Evolutionary conservation across 2,113 vertebrate genomes (phyloP), one percentile per base, ranked within the genome.

Genomic region (Puntigrus tetrazona): DNA sequence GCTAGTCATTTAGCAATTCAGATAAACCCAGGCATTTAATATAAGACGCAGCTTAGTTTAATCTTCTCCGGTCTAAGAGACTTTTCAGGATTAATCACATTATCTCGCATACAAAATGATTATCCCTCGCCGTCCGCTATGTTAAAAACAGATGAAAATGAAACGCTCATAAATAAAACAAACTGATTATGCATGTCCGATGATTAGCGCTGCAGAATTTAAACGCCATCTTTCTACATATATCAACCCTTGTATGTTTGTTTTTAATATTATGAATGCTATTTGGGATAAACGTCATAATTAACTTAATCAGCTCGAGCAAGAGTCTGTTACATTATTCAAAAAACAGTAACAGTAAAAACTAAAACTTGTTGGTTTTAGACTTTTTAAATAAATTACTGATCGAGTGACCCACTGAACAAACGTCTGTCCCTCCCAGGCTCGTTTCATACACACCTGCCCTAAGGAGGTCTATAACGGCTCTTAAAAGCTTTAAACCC

Each of bases 11-110:
- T n/a, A 63, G 41, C 22, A 45, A 79, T 20, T 31, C 25, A 63
- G 59, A 80, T 80, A 45, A 80, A 80, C 57, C 18, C 2, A 65
- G 78, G 59, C 57, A 45, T 65, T 80, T 80, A 27, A 79, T 73
- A 73, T 73, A 73, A 73, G 70, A 73, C 38, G 7, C 38, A 25
- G 70, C 70, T 73, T 45, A 45, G 38, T 38, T 73, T 73, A 73
- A 73, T 73, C 34, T 22, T 70, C 70, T 45, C 38, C 13, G 22
- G 0, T 41, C 69, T 43, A 43, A 43, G 36, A 72, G 38, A 72
- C 11, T 43, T 43, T 72, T 72, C 69, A 72, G 38, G 22, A 43
- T 72, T 72, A 43, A 72, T 16, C 11, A 16, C 22, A 72, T 72
- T 43, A 72, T 72, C 69, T 72, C 38, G 16, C 22, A 72, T 43